Base-by-base conservation (phyloP, 2,797 vertebrate species). In the Halcyon smyrnensis region DNA sequence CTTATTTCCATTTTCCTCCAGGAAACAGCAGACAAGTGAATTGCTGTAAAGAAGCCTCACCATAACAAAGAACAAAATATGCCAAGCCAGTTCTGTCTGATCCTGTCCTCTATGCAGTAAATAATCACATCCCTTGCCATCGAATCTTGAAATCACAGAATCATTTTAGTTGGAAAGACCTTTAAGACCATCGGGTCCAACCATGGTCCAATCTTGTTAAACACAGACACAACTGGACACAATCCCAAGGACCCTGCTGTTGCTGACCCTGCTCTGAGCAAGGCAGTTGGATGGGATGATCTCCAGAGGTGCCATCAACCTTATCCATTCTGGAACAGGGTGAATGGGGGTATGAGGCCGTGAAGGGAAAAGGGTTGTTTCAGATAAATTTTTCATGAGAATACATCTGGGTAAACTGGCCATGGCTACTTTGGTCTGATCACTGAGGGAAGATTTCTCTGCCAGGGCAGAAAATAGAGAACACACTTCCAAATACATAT, bases 201-300 rank as follows among this genome's bases (percentile, higher is more conserved):
- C 43, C 43, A 45, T 19, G 18, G 43, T 18, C 43, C 43, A 45
- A 50, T 50, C 48, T 57, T 23, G 54, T n/a, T 14, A 32, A 57
- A 57, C 32, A 9, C 54, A 45, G 43, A 45, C 43, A 19, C 13
- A 24, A 50, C 48, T 13, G 24, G 48, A 50, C 48, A 27, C 12
- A 50, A 24, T 13, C 48, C 48, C 48, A 50, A 27, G 23, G 48
- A 27, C 20, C 16, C 17, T 67, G 53, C 53, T 50, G 5, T 30
- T 36, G 32, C 17, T 43, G 53, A 36, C 13, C 32, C 16, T 43
- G 62, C 71, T 43, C 24, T 59, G 45, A 68, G 62, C 45, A 32
- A 43, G 20, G 28, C 45, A 23, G n/a, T 15, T 39, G 56, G 74
- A 50, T 0, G 2, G 36, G 10, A 12, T 1, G 2, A 27, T 37